phyloP scores from a whole-genome alignment of 2,113 vertebrate species.

The Tonatia bakeri region DNA sequence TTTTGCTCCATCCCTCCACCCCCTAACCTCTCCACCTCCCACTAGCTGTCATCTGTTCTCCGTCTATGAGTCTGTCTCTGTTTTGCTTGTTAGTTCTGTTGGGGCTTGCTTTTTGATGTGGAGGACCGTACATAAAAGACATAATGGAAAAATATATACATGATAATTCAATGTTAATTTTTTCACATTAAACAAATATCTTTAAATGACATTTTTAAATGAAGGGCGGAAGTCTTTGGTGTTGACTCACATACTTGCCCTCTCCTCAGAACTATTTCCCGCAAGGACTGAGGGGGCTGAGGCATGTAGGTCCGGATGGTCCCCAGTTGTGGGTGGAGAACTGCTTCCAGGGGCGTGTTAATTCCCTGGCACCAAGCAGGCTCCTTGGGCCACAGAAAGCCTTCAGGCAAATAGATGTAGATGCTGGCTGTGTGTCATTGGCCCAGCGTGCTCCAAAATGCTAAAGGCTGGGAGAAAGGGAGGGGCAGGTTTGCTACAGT shows the following conservation, averaged over 20 bases:
- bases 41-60: too few relatives aligned
- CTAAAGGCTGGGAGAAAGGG: neutral
- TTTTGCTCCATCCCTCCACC: too few relatives aligned
- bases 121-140: neutral
- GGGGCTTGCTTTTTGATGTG: neutral
- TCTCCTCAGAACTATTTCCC: neutral
- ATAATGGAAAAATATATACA: neutral
- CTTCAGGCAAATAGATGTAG: neutral
- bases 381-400: neutral
- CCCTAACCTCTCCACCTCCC: too few relatives aligned
- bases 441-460: neutral
- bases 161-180: neutral
- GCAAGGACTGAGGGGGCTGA: neutral
- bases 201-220: neutral
- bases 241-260: neutral
- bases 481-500: neutral
- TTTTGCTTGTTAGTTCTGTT: neutral
- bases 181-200: neutral
- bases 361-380: neutral
- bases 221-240: neutral
- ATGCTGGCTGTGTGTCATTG: neutral
- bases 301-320: rapidly evolving
- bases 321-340: neutral
- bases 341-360: neutral
- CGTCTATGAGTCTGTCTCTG: too few relatives aligned